Conservation (phyloP, 2,113 vertebrate genomes). For the Meriones unguiculatus region DNA sequence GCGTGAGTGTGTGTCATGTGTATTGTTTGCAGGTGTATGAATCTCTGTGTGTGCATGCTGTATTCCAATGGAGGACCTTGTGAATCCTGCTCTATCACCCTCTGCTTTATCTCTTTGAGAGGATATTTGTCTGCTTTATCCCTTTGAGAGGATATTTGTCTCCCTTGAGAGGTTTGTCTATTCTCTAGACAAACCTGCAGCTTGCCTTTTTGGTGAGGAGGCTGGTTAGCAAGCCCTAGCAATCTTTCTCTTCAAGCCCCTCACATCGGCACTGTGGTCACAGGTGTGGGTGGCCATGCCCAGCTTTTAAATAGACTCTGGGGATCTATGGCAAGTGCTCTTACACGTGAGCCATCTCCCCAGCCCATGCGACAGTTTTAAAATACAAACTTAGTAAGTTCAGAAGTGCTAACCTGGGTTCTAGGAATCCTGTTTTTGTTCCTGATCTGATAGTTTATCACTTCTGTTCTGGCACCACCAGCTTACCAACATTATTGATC, state of each 20-base stretch:
- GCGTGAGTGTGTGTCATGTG: not conserved
- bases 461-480: not conserved
- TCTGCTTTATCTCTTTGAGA: not conserved
- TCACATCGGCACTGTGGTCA: not conserved
- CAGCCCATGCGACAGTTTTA: not conserved
- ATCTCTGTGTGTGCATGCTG: too few relatives aligned
- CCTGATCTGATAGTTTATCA: not conserved
- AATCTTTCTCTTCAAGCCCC: not conserved
- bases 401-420: not conserved
- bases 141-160: not conserved
- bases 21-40: not conserved
- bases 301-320: not conserved
- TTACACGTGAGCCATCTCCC: not conserved
- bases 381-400: not conserved
- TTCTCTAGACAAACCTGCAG: too few relatives aligned
- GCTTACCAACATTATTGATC: not conserved
- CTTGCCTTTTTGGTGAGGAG: not conserved
- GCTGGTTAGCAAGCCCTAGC: too few relatives aligned
- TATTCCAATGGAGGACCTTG: not conserved
- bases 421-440: not conserved
- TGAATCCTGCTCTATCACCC: too few relatives aligned
- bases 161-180: too few relatives aligned
- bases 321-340: not conserved
- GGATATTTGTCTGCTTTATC: too few relatives aligned
- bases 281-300: not conserved